Conservation (phyloP, 2,797 vertebrate species). For the Karalla daura region DNA sequence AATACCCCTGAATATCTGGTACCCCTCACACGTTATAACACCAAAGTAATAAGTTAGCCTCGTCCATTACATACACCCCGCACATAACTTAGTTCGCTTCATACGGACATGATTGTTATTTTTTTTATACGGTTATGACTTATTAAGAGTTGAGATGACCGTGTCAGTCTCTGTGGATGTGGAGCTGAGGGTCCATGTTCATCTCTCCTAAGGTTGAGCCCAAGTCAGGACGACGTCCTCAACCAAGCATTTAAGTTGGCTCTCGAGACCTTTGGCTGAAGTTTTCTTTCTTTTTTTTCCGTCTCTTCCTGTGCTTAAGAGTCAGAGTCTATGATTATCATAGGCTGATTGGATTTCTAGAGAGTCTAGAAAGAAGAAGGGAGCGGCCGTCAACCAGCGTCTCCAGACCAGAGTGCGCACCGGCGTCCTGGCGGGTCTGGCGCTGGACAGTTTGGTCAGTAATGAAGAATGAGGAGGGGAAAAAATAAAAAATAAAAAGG, state of each 20-base stretch:
- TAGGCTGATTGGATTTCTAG: slow-evolving; percentile 80
- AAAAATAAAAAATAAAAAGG: too few species aligned
- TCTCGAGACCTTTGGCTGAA: slow-evolving; percentile 65
- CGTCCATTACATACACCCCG: background rate
- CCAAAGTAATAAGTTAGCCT: slow-evolving; percentile 18
- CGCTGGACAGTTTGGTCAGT: slow-evolving; percentile 56
- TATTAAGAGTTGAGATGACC: slow-evolving; percentile 16
- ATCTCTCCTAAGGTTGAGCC: slow-evolving; percentile 31
- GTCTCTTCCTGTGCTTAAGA: slow-evolving; percentile 73
- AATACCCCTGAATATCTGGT: slow-evolving; percentile 4
- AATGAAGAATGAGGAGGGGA: slow-evolving; percentile 44
- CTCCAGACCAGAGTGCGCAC: slow-evolving; percentile 23
- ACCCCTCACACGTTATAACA: slow-evolving; percentile 22
- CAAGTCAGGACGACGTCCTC: slow-evolving; percentile 45
- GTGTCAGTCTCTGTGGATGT: slow-evolving; percentile 30
- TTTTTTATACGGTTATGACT: slow-evolving; percentile 12
- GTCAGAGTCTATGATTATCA: slow-evolving; percentile 81
- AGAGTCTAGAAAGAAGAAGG: slow-evolving; percentile 56
- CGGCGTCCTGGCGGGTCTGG: slow-evolving; percentile 43
- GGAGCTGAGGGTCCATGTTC: slow-evolving; percentile 32
- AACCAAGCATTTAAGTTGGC: slow-evolving; percentile 46
- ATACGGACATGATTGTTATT: slow-evolving; percentile 18
- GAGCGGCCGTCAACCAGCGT: slow-evolving; percentile 23
- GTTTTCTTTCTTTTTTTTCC: too few species aligned
- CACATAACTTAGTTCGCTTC: slow-evolving; percentile 12